Evolutionary conservation across 2,113 vertebrate genomes (phyloP), one percentile per base, ranked within the genome.

Genomic region (Chaenocephalus aceratus): DNA sequence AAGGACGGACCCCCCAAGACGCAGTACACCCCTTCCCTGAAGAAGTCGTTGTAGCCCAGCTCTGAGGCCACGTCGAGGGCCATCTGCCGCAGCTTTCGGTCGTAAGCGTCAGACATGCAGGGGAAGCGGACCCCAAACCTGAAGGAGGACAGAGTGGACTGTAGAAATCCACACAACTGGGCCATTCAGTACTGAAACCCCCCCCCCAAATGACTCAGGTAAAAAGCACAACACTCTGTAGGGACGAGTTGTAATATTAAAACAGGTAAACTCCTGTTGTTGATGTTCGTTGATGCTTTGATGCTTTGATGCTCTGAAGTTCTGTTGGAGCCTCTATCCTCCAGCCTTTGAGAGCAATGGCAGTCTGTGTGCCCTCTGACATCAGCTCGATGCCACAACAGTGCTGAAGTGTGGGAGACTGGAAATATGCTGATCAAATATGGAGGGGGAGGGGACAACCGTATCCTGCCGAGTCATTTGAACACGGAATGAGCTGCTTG

Each of bases 81-180:
- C 83, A 95, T 67, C 79, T 93, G 12, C 0, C 92, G 91, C 85
- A 98, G 88, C 1, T 94, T 74, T 8, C 92, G 93, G 67, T 97
- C 95, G 0, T 98, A 99, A 2, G 96, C 97, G 13, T 98, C 96
- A 0, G 97, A 99, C 97, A 98, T 97, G 85, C 96, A 95, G 26
- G 96, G 97, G 83, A 98, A 99, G 30, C 97, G 96, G 61, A 88
- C 80, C 1, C 97, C 97, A 53, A 98, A 98, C 93, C 97, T 99
- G 90, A 9, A n/a, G 2, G 49, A 69, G 59, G 21, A 59, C 0
- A 5, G 5, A 5, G 59, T 53, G 72, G 5, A 74, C 10, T 6
- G 11, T 6, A 12, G 5, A 3, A 60, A n/a, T 34, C 3, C 6
- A 45, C 46, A 48, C 21, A 52, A 6, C 16, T n/a, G 51, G 53